Evolutionary conservation across 2,888 invertebrate genomes (phyloP), one percentile per base, ranked within the genome.

Genomic region (Limenitis arthemis): DNA sequence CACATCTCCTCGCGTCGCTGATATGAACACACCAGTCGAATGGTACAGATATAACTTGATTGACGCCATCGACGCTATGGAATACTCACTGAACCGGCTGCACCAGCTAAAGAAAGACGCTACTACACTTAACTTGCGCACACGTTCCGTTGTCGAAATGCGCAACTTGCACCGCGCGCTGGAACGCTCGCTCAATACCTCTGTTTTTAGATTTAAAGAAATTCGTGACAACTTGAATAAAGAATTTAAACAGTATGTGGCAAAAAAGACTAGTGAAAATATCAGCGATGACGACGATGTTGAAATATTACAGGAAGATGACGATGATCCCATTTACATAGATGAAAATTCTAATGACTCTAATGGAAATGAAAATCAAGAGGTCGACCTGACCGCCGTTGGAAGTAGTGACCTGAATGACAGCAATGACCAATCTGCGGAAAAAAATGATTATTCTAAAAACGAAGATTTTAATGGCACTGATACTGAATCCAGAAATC

Each of bases 31-130:
- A 7, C 83, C 86, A 11, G 74, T 86, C 44, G 89, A 89, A 65
- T 90, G 89, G 89, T 89, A 85, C 62, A 81, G 89, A 53, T 89
- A 87, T 60, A 89, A 89, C 57, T 75, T 89, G 32, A 69, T 88
- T 44, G 87, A 89, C 61, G 87, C 89, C 1, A 81, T 88, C 31
- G 87, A 89, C 56, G 84, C 89, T 31, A 77, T 89, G 47, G 87
- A 88, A 55, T 89, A 89, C 68, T 80, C 90, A 6, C 72, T 88
- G 28, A 73, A 82, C 12, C 81, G 88, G 36, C 70, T 90, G 44
- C 74, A 84, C 33, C 84, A 84, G 60, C 66, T 90, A 36, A 89
- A 88, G 54, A 85, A 82, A 60, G 85, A 81, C 58, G 72, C 83
- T 1, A 77, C 78, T 6, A 75, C 82, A 1, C 62, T 81, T 50